Evolutionary conservation across 1,140 invertebrate genomes (phyloP), one percentile per base, ranked within the genome.

Genomic region (Zophobas morio): DNA sequence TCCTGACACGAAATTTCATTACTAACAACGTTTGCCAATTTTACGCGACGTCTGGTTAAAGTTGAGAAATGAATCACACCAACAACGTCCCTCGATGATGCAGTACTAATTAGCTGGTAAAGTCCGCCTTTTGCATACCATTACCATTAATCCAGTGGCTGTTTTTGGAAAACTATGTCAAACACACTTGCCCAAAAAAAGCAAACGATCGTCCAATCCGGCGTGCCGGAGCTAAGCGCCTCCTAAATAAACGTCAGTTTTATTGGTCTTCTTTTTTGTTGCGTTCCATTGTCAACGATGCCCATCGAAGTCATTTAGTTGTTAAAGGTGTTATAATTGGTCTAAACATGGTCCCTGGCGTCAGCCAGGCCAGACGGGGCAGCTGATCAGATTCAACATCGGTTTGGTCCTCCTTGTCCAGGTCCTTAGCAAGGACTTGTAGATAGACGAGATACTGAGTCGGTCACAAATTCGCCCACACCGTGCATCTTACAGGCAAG

Each of bases 311-410:
- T 83, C 82, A 83, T 84, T 84, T 83, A 81, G 83, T 83, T 84
- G 83, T 84, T 81, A 82, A 82, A 84, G 83, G 83, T 84, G 83
- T 84, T 84, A 84, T 84, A 84, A 84, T 84, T 84, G 83, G 83
- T 83, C 80, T 83, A 82, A 83, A 83, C 83, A 84, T 70, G 79
- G 79, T 78, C 75, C 63, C 81, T 83, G 83, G 83, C 83, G 83
- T 84, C 83, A 83, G 76, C 72, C 36, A 77, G 83, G 57, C 83
- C 81, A 83, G 83, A 84, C 83, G 77, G 74, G 75, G 66, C 78
- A 77, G 73, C 75, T 75, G 72, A 74, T 74, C 72, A 74, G 40
- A 74, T 76, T 79, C 70, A 72, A 70, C 80, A 79, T 57, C 71
- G 20, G 66, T n/a, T 71, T 66, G 74, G 36, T 39, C 36, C 60